Evolutionary conservation across 1,140 invertebrate genomes (phyloP).

Genomic region (Sogatella furcifera): DNA sequence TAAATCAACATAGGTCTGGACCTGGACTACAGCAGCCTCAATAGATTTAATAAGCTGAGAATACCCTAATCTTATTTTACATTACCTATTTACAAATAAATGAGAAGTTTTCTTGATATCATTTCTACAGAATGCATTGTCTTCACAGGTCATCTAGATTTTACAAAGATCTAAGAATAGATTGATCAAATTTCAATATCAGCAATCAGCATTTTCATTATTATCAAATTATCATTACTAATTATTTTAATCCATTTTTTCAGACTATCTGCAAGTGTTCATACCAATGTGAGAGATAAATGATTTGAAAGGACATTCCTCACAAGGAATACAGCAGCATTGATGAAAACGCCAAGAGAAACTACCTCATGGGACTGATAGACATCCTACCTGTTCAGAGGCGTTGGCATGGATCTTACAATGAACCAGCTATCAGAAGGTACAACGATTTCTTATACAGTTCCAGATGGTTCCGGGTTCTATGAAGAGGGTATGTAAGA

Average conservation of each 20-base stretch:
- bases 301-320: background rate
- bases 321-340: background rate
- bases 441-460: conserved; percentile 3
- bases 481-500: conserved; percentile 8
- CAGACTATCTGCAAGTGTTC: conserved; percentile 3
- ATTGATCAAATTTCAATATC: background rate
- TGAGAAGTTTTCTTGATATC: background rate
- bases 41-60: too few relatives aligned
- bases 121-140: background rate
- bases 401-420: conserved; percentile 4
- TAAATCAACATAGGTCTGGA: too few relatives aligned
- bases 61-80: too few relatives aligned
- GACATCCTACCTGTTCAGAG: conserved; percentile 9
- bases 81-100: background rate
- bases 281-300: background rate
- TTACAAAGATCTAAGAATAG: background rate
- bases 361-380: conserved; percentile 7
- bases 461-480: conserved; percentile 8
- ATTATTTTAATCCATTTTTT: background rate
- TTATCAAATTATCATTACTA: too few relatives aligned
- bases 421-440: conserved; percentile 6
- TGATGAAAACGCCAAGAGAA: background rate
- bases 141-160: background rate
- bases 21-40: too few relatives aligned
- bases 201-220: background rate